phyloP scores from a whole-genome alignment of 2,113 vertebrate genomes.

The Nesoenas mayeri region DNA sequence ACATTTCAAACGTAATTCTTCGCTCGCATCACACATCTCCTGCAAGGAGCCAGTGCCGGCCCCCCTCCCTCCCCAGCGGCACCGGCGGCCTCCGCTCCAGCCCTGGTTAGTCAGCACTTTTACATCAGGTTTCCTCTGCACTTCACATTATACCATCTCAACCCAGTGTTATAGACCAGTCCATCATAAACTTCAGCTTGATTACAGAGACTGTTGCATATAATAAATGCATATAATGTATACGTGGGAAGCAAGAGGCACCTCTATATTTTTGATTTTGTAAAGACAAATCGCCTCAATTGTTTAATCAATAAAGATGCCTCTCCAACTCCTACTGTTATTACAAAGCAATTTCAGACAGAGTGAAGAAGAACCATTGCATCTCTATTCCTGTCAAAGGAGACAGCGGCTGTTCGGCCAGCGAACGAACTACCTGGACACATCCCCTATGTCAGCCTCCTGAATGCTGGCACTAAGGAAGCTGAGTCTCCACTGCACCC shows the following conservation, averaged over 20 bases:
- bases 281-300: constrained; percentile 76
- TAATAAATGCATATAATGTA: constrained; percentile 60
- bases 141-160: neutral
- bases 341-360: constrained; percentile 73
- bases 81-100: neutral
- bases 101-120: neutral
- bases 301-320: constrained; percentile 82
- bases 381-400: constrained; percentile 66
- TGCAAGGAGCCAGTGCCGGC: neutral
- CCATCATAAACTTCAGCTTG: constrained; percentile 52
- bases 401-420: constrained; percentile 21
- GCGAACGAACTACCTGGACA: neutral
- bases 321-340: constrained; percentile 73
- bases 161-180: neutral
- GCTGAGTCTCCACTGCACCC: neutral
- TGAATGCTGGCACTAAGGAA: neutral
- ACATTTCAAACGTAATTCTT: neutral
- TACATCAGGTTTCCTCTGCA: constrained; percentile 10
- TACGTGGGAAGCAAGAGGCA: constrained; percentile 62
- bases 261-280: constrained; percentile 67
- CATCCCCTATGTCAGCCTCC: neutral
- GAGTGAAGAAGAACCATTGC: constrained; percentile 54
- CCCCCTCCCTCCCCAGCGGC: neutral
- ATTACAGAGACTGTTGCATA: constrained; percentile 47
- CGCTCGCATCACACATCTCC: neutral